Evolutionary conservation across 64 coral and sea anemone genomes (phyloP).

Genomic region (Stichodactyla helianthus): DNA sequence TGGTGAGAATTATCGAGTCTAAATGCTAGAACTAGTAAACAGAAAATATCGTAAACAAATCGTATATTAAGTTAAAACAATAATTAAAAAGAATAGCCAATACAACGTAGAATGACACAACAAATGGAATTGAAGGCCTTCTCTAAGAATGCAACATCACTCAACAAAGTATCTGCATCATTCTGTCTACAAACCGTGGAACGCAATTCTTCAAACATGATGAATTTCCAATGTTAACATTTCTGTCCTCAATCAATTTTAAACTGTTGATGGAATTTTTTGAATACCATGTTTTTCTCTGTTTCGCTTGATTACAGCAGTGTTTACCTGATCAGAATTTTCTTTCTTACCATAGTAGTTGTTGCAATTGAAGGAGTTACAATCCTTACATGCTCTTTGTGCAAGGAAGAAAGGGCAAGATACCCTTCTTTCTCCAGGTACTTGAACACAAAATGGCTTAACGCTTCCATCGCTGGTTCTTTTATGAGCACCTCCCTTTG

Average conservation of each 20-base stretch:
- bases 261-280: slow-evolving; percentile 25
- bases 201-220: not conserved
- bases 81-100: too few species aligned
- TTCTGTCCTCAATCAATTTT: slow-evolving; percentile 21
- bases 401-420: slow-evolving; percentile 16
- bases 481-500: too few species aligned
- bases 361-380: slow-evolving; percentile 5
- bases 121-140: too few species aligned
- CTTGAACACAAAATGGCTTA: slow-evolving; percentile 27
- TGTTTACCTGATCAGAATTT: not conserved
- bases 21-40: too few species aligned
- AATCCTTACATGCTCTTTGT: slow-evolving; percentile 2
- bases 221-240: slow-evolving; percentile 13
- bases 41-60: too few species aligned
- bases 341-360: slow-evolving; percentile 38
- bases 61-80: too few species aligned
- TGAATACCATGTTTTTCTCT: slow-evolving; percentile 27
- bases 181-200: too few species aligned
- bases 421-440: slow-evolving; percentile 11
- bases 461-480: not conserved
- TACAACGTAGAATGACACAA: too few species aligned
- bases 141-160: too few species aligned
- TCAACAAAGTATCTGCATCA: too few species aligned
- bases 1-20: too few species aligned
- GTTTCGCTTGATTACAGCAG: slow-evolving; percentile 8